phyloP scores from a whole-genome alignment of 2,888 invertebrate species.

The Protodeltote pygarga region DNA sequence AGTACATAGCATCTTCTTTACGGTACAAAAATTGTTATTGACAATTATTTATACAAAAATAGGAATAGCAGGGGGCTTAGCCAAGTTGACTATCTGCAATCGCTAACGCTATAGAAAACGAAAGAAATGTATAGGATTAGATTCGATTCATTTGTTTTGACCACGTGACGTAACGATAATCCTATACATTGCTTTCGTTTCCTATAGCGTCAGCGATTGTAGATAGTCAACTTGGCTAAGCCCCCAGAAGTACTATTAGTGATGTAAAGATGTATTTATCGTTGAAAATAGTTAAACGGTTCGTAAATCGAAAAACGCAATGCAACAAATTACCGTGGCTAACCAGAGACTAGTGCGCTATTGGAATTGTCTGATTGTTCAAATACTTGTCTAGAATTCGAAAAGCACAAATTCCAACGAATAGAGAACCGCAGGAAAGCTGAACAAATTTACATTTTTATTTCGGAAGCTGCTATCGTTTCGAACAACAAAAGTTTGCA shows the following conservation, averaged over 20 bases:
- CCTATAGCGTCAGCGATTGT: too few species aligned
- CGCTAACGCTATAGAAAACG: too few species aligned
- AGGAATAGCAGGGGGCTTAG: too few species aligned
- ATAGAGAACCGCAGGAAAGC: slow-evolving; percentile 60
- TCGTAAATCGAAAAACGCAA: slow-evolving; percentile 42
- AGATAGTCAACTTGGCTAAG: too few species aligned
- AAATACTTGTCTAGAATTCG: slow-evolving; percentile 65
- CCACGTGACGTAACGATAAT: too few species aligned
- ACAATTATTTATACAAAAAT: too few species aligned
- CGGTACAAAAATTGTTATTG: too few species aligned
- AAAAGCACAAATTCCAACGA: slow-evolving; percentile 61
- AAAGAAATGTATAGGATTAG: too few species aligned
- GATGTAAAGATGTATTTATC: slow-evolving; percentile 1
- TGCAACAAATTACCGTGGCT: slow-evolving; percentile 57
- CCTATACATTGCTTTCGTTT: too few species aligned
- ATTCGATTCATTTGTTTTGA: too few species aligned
- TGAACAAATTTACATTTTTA: slow-evolving; percentile 80
- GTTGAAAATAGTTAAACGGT: slow-evolving; percentile 12
- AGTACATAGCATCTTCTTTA: too few species aligned
- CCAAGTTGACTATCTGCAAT: too few species aligned
- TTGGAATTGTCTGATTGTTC: slow-evolving; percentile 62
- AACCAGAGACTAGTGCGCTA: slow-evolving; percentile 50
- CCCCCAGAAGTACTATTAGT: neutral
- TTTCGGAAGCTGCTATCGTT: slow-evolving; percentile 70
- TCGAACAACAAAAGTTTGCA: slow-evolving; percentile 73